phyloP scores from a whole-genome alignment of 2,113 vertebrate genomes.

The Zosterops pallidus region DNA sequence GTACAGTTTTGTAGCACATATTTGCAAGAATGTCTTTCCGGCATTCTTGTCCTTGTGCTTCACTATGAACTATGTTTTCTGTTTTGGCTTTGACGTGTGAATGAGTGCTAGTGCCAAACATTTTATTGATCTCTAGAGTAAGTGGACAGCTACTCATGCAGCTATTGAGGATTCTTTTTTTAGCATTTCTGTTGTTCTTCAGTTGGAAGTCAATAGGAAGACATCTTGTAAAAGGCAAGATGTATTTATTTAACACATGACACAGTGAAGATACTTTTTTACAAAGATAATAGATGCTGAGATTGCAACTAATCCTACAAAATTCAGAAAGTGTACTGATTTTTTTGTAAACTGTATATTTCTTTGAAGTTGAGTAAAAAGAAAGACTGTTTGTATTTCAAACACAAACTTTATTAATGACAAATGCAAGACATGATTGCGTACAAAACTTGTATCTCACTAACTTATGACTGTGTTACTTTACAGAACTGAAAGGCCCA shows the following conservation, averaged over 20 bases:
- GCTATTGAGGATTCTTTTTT: neutral
- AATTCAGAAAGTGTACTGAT: neutral
- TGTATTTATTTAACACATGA: neutral
- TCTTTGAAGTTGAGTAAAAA: neutral
- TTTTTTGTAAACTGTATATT: neutral
- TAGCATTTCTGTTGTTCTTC: constrained; percentile 28
- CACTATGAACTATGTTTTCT: constrained; percentile 35
- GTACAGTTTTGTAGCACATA: neutral
- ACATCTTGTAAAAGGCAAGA: constrained; percentile 28
- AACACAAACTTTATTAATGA: neutral
- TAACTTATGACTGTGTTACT: neutral
- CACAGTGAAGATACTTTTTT: neutral
- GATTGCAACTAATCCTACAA: neutral
- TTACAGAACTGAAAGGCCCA: neutral
- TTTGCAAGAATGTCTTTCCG: constrained; percentile 30
- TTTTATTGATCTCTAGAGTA: constrained; percentile 36
- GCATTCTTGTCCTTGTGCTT: constrained; percentile 37
- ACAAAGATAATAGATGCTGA: neutral
- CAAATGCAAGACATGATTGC: neutral
- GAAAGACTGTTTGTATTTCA: neutral
- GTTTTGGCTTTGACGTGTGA: constrained; percentile 54
- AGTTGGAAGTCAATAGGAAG: neutral
- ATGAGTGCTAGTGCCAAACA: constrained; percentile 16
- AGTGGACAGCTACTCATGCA: neutral
- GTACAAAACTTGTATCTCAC: neutral